A percentile compares a stretch with the other conserved stretches of the same genome.
These are phyloP conservation scores for Laticauda colubrina DNA, from an alignment of 2,113 vertebrate species.

Conservation along the genomic window DNA sequence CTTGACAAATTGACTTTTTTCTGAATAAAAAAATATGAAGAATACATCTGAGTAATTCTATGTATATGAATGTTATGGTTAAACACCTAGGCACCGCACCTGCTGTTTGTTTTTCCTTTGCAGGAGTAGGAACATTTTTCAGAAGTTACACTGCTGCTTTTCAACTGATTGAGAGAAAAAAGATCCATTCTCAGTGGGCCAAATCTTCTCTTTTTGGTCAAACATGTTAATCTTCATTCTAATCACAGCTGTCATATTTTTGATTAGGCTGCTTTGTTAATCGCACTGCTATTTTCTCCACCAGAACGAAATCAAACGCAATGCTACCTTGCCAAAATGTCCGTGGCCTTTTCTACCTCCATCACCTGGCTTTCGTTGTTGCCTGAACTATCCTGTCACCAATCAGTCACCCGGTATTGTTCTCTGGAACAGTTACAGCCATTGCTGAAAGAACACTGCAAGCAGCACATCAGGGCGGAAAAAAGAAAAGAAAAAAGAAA, in stretches of 20 bases:
- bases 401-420: neutral
- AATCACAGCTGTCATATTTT: neutral
- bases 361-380: neutral
- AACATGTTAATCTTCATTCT: fast-evolving
- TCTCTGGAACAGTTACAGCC: neutral
- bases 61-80: neutral
- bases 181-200: neutral
- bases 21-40: neutral
- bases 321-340: neutral
- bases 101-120: neutral
- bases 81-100: neutral
- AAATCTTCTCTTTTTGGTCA: neutral
- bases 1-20: neutral
- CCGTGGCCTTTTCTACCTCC: neutral
- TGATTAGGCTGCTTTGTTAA: neutral
- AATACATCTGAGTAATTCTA: neutral
- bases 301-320: neutral
- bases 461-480: neutral
- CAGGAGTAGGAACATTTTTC: neutral
- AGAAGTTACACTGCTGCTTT: neutral
- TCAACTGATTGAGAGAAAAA: neutral
- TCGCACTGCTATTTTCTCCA: too few species aligned
- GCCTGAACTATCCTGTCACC: neutral
- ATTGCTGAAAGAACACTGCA: neutral
- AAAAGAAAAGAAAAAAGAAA: too few species aligned